Evolutionary conservation across 2,113 vertebrate species (phyloP).

Genomic region (Eulemur rufifrons): DNA sequence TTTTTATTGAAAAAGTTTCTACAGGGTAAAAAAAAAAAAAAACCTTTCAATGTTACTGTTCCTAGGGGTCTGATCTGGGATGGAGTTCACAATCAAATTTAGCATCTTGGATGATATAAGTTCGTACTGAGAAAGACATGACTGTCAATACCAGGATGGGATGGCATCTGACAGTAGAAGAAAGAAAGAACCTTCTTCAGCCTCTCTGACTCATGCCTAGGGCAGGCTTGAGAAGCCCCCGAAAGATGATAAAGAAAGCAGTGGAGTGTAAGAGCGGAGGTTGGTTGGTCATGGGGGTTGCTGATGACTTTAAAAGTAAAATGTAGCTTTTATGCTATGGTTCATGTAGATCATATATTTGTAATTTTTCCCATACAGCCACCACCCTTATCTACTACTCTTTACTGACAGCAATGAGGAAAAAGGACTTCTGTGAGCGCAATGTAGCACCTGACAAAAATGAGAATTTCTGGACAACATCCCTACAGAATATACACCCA

Average conservation of each 20-base stretch:
- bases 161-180: not conserved
- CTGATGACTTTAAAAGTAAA: not conserved
- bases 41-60: not conserved
- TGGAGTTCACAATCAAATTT: not conserved
- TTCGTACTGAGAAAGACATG: not conserved
- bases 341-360: not conserved
- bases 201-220: not conserved
- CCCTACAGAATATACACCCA: not conserved
- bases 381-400: not conserved
- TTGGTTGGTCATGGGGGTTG: no score
- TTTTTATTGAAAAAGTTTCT: not conserved
- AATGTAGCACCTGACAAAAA: not conserved
- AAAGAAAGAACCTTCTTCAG: not conserved
- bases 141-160: not conserved
- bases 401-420: not conserved
- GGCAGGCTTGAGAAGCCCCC: not conserved
- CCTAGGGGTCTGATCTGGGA: not conserved
- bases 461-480: not conserved
- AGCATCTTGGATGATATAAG: not conserved
- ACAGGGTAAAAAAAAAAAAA: not conserved
- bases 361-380: not conserved
- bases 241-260: not conserved
- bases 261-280: not conserved
- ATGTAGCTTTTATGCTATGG: not conserved
- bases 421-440: not conserved